Conservation (phyloP, 2,797 vertebrate species). For the Enteromius radiatus region DNA sequence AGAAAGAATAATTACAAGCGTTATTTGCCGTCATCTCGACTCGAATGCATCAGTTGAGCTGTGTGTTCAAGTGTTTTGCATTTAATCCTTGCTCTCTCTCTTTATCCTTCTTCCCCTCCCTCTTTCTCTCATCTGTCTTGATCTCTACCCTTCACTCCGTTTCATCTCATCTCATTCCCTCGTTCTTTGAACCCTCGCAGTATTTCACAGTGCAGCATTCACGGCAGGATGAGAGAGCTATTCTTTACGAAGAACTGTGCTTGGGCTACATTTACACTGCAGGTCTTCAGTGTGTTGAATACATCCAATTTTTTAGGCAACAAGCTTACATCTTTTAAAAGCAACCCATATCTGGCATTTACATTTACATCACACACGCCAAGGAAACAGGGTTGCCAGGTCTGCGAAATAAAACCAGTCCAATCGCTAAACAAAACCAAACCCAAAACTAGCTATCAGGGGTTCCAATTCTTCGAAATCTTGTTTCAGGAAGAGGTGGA, state of each 20-base stretch:
- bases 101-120: conserved; percentile 30
- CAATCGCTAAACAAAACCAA: not conserved
- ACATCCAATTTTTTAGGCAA: not conserved
- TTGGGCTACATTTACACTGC: not conserved
- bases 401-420: not conserved
- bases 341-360: not conserved
- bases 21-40: not conserved
- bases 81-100: conserved; percentile 26
- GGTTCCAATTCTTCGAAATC: not conserved
- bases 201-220: conserved; percentile 8
- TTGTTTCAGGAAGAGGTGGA: not conserved
- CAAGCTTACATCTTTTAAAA: not conserved
- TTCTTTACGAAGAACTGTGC: not conserved
- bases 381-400: not conserved
- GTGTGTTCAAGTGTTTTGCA: conserved; percentile 27
- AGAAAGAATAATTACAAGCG: not conserved
- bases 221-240: not conserved
- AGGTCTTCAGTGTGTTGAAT: not conserved
- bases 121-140: conserved; percentile 35
- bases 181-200: conserved; percentile 26
- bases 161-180: conserved; percentile 15
- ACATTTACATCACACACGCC: not conserved
- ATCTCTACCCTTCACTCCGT: conserved; percentile 20
- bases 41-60: not conserved
- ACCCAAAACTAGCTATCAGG: not conserved